Percentiles rank a stretch among this genome's conserved stretches.
These are phyloP conservation scores for Nerophis lumbriciformis DNA, from an alignment of 2,113 vertebrate species.

Conservation along the genomic window DNA sequence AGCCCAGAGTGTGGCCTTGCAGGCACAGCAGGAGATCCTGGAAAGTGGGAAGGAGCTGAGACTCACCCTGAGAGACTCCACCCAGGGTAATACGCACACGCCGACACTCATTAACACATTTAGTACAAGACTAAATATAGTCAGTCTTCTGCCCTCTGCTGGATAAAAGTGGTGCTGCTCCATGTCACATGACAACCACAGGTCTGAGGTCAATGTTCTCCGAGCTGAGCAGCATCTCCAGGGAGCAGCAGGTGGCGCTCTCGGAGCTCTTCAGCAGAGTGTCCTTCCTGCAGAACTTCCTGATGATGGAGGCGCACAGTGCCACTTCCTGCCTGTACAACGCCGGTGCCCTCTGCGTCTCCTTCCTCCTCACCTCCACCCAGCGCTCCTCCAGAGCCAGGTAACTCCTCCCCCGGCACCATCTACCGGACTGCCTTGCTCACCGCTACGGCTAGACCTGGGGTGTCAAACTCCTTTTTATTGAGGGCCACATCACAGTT, in stretches of 20 bases:
- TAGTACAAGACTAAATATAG: background rate
- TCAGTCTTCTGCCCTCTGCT: background rate
- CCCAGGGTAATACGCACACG: slow-evolving; percentile 58
- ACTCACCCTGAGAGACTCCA: slow-evolving; percentile 68
- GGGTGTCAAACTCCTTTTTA: too few relatives aligned
- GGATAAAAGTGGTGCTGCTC: background rate
- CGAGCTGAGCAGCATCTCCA: slow-evolving; percentile 66
- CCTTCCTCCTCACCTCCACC: slow-evolving; percentile 70
- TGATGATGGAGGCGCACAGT: slow-evolving; percentile 73
- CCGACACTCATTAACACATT: background rate
- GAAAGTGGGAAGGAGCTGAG: slow-evolving; percentile 72
- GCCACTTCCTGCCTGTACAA: slow-evolving; percentile 74
- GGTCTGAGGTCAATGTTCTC: slow-evolving; percentile 69
- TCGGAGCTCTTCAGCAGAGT: slow-evolving; percentile 76
- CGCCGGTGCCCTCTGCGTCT: slow-evolving; percentile 59
- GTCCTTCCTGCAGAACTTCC: slow-evolving; percentile 74
- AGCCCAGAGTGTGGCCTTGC: slow-evolving; percentile 68
- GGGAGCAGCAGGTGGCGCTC: slow-evolving; percentile 72
- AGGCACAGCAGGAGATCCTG: slow-evolving; percentile 72
- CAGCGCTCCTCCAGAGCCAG: slow-evolving; percentile 73
- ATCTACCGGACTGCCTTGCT: background rate
- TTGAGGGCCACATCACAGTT: too few relatives aligned
- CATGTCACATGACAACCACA: slow-evolving; percentile 23
- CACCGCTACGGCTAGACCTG: too few relatives aligned
- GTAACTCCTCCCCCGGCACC: slow-evolving; percentile 43